Base-by-base conservation (phyloP, 2,113 vertebrate genomes). In the Dasypus novemcinctus region DNA sequence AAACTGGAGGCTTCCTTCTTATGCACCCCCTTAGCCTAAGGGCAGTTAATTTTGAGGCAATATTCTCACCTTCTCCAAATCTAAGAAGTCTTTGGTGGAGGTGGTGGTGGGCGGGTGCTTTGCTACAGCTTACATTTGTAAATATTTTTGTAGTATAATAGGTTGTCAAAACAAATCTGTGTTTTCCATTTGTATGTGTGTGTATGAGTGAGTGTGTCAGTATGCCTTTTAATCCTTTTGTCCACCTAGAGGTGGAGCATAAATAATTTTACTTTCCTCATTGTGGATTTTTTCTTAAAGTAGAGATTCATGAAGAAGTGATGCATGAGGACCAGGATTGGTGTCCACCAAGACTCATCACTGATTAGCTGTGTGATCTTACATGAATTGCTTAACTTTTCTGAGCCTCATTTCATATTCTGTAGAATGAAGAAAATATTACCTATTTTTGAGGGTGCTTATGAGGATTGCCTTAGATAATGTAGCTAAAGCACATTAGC, bases 151-250 rank as follows among this genome's bases (percentile, higher is more conserved):
- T 98, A 98, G 97, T 97, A 98, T 98, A 98, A 98, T 98, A 98
- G 90, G 59, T 92, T 98, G 98, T 98, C 98, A 98, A 98, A 98
- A 98, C 98, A 98, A 98, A 98, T 98, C 98, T 98, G 98, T 98
- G 98, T 98, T 97, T 96, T 84, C 95, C 89, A 87, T 96, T 97
- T 96, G 93, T 97, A 91, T 97, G 68, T 96, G 90, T 85, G 1
- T 33, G 46, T 49, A 11, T 49, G 46, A 41, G 38, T 27, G 43
- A 88, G 81, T 97, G 92, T 94, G 95, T 97, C 96, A 96, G 71
- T 25, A 68, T 49, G 88, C 90, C 85, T 98, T 96, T 96, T 94
- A 79, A 96, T 95, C 94, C 97, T 98, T 97, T 97, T 97, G 97
- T 98, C 96, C 98, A 68, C 97, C 79, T 96, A 87, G 94, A 83